phyloP scores from a whole-genome alignment of 2,113 vertebrate species.

The Dolichotis patagonum region DNA sequence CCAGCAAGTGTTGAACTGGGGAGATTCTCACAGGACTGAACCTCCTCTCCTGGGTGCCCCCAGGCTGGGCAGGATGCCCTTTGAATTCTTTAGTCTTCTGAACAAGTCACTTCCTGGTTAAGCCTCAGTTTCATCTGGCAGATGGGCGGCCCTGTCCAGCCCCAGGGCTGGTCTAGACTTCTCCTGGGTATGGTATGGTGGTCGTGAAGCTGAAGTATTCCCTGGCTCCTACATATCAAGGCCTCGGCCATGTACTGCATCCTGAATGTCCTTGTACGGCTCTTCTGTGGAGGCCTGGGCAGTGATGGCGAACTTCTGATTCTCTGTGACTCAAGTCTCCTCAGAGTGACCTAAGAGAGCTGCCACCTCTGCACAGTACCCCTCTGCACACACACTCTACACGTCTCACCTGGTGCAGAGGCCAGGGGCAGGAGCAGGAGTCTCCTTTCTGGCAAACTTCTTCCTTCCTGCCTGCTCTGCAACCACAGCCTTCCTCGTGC shows the following conservation, averaged over 20 bases:
- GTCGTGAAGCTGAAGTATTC: not conserved
- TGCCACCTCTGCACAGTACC: not conserved
- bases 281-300: not conserved
- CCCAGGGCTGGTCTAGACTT: not conserved
- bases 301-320: not conserved
- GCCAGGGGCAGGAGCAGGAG: not conserved
- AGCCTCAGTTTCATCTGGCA: not conserved
- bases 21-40: not conserved
- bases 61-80: not conserved
- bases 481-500: not conserved
- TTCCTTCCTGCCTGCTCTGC: not conserved
- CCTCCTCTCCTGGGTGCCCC: not conserved
- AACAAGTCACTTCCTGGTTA: not conserved
- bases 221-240: not conserved
- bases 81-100: not conserved
- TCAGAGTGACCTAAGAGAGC: not conserved
- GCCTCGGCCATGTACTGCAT: not conserved
- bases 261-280: not conserved
- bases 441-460: not conserved
- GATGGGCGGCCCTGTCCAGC: not conserved
- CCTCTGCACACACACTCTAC: too few species aligned
- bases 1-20: not conserved
- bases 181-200: not conserved
- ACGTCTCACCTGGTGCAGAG: not conserved
- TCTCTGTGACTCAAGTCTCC: not conserved